Conservation (phyloP, 2,888 invertebrate genomes). For the Teleogryllus oceanicus region DNA sequence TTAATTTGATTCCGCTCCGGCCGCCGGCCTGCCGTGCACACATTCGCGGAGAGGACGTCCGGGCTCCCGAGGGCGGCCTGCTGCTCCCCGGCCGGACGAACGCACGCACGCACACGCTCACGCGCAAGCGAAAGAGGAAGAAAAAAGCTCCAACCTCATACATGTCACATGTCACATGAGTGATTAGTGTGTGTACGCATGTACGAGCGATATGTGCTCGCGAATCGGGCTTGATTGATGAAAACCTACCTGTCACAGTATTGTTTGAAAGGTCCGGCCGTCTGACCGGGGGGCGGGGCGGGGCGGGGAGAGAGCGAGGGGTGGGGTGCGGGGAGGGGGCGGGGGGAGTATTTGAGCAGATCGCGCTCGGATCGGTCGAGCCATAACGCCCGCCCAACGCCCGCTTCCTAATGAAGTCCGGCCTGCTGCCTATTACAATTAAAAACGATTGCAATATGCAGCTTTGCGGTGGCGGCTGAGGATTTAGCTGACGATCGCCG, state of each 20-base stretch:
- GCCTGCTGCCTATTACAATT: background rate
- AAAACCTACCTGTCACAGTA: constrained; percentile 23
- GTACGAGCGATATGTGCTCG: constrained; percentile 19
- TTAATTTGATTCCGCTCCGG: background rate
- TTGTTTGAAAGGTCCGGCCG: background rate
- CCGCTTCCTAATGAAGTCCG: background rate
- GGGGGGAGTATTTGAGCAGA: background rate
- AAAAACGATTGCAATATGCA: constrained; percentile 18
- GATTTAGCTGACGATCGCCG: background rate
- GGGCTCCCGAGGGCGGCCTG: too few species aligned
- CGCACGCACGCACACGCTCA: too few species aligned
- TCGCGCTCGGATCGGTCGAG: background rate
- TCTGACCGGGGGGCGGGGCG: background rate
- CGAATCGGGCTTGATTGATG: constrained; percentile 29
- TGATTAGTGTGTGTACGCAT: constrained; percentile 18
- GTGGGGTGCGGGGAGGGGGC: background rate
- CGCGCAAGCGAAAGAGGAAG: background rate
- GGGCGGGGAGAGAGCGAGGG: background rate
- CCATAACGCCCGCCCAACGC: background rate
- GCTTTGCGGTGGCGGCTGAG: background rate
- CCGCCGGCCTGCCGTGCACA: background rate
- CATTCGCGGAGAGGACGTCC: background rate
- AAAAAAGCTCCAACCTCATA: background rate
- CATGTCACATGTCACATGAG: constrained; percentile 8
- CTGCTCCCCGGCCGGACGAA: too few species aligned